A percentile compares a stretch with the other conserved stretches of the same genome.
These are phyloP conservation scores for Sebastes taczanowskii DNA, from an alignment of 2,797 vertebrate genomes.

Conservation along the genomic window DNA sequence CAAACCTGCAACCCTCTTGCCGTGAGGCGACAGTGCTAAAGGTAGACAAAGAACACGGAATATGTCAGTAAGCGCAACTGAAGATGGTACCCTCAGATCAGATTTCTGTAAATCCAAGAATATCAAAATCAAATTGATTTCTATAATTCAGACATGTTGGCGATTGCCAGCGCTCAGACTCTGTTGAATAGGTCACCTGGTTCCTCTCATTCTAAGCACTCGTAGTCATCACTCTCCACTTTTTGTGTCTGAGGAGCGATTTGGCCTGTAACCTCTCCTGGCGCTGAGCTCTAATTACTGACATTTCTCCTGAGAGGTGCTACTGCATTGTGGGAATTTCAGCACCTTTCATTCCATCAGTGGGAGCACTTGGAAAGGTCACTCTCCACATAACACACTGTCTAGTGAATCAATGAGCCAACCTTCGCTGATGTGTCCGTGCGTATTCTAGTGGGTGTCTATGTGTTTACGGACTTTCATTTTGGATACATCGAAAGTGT, in stretches of 20 bases:
- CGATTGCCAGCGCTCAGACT: neutral
- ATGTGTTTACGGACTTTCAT: neutral
- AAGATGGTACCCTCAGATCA: neutral
- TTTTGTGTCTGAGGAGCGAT: conserved; percentile 13
- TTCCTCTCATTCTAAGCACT: neutral
- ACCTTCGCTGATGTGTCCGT: conserved; percentile 12
- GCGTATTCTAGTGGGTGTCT: neutral
- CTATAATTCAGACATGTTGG: neutral
- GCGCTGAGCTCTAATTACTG: conserved; percentile 58
- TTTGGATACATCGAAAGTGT: neutral
- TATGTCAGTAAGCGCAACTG: too few species aligned
- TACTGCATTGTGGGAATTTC: conserved; percentile 49
- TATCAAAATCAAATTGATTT: neutral
- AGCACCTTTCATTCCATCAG: conserved; percentile 67
- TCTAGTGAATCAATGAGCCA: conserved; percentile 58
- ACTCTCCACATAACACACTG: conserved; percentile 54
- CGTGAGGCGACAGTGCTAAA: neutral
- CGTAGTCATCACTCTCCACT: neutral
- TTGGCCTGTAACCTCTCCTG: conserved; percentile 40
- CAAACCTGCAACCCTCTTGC: too few species aligned
- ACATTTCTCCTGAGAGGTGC: conserved; percentile 61
- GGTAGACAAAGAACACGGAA: neutral
- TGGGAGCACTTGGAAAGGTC: conserved; percentile 65
- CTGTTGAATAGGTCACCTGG: neutral
- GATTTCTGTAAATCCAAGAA: neutral